Conservation (phyloP, 2,888 invertebrate genomes). For the Drosophila phalerata region DNA sequence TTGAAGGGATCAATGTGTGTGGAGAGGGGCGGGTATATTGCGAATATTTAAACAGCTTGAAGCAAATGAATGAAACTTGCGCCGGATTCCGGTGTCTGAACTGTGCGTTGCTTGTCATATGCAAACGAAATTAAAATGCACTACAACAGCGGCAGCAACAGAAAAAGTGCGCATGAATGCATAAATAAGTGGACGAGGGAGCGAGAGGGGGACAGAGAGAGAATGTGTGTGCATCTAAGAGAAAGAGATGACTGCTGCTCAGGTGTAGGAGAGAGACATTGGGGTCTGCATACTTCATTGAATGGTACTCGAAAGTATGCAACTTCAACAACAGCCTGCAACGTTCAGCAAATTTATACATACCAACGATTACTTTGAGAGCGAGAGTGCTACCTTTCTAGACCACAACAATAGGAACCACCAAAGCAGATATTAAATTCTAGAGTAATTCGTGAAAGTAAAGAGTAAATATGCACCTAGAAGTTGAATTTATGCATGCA, state of each 20-base stretch:
- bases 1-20: background rate
- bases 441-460: conserved; percentile 8
- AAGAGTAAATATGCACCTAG: conserved; percentile 23
- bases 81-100: conserved; percentile 64
- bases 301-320: conserved; percentile 77
- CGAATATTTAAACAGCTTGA: conserved; percentile 73
- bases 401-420: conserved; percentile 16
- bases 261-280: conserved; percentile 35
- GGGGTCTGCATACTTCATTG: conserved; percentile 70
- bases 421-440: conserved; percentile 38
- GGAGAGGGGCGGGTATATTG: conserved; percentile 16
- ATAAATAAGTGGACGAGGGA: conserved; percentile 69
- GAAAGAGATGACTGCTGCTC: conserved; percentile 4
- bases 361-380: conserved; percentile 27
- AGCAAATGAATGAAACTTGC: conserved; percentile 75
- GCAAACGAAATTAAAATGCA: conserved; percentile 81
- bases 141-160: conserved; percentile 61
- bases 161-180: conserved; percentile 78
- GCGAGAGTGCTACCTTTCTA: conserved; percentile 27
- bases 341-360: conserved; percentile 34
- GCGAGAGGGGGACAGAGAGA: background rate
- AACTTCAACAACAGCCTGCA: conserved; percentile 41
- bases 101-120: conserved; percentile 73
- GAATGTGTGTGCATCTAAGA: background rate
- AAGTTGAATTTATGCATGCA: conserved; percentile 38